Percentiles rank a stretch among this genome's conserved stretches.
Evolutionary conservation across 2,797 vertebrate species (phyloP).

Genomic region (Diplodus sargus): DNA sequence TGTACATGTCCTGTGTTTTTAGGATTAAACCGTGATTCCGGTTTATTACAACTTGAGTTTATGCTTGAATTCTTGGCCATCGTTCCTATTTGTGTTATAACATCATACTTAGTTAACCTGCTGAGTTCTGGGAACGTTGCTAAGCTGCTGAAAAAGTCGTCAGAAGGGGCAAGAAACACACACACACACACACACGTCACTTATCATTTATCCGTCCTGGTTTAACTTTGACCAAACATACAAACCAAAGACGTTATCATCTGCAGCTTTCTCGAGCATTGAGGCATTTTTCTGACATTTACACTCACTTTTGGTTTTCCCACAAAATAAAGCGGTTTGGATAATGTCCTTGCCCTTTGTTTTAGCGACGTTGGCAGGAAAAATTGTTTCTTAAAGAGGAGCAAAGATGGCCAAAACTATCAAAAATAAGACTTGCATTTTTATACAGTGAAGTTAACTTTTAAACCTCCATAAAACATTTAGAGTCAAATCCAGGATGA

Average conservation of each 20-base stretch:
- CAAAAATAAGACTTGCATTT: background rate
- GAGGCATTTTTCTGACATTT: too few species aligned
- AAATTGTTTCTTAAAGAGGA: background rate
- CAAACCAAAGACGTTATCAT: background rate
- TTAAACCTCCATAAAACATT: conserved; percentile 17
- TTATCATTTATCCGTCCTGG: too few species aligned
- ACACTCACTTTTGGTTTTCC: background rate
- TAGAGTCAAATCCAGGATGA: conserved; percentile 5
- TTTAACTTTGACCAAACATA: too few species aligned
- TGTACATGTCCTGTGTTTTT: conserved; percentile 40
- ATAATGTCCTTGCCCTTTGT: conserved; percentile 8
- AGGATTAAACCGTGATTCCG: conserved; percentile 28
- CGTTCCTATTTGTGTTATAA: background rate
- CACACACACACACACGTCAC: background rate
- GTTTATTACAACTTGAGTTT: conserved; percentile 29
- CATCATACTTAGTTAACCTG: background rate
- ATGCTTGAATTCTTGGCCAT: conserved; percentile 5
- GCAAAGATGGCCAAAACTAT: background rate
- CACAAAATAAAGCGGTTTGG: conserved; percentile 8
- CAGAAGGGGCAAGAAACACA: background rate
- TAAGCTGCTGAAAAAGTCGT: background rate
- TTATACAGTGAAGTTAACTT: conserved; percentile 2
- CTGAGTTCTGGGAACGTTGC: background rate
- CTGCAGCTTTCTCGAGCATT: background rate
- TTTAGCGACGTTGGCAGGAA: background rate